Conservation (phyloP, 2,797 vertebrate species). For the Cephalopachus bancanus region DNA sequence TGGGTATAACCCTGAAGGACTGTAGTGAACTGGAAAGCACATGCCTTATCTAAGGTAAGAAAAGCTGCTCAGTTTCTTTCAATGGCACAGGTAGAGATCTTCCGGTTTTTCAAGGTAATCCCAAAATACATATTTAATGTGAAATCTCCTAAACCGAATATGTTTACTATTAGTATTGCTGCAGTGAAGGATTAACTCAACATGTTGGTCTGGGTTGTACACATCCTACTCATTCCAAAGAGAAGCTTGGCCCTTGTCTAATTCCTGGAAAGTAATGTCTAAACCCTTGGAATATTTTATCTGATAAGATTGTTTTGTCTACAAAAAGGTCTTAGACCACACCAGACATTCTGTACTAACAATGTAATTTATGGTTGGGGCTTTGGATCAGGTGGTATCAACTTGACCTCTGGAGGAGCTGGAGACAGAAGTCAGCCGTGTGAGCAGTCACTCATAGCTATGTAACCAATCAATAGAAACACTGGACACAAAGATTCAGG, state of each 20-base stretch:
- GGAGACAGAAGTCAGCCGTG: not conserved
- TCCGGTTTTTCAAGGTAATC: not conserved
- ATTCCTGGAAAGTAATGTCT: not conserved
- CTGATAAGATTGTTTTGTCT: not conserved
- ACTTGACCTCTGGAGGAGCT: not conserved
- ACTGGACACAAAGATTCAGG: not conserved
- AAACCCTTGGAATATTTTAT: not conserved
- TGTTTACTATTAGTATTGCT: not conserved
- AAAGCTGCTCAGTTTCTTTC: not conserved
- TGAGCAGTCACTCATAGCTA: not conserved
- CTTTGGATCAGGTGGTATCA: not conserved
- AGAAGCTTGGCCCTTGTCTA: not conserved
- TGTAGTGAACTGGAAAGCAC: not conserved
- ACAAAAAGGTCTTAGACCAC: not conserved
- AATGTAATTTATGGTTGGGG: not conserved
- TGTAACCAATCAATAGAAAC: not conserved
- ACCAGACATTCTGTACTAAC: not conserved
- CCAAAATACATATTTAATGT: not conserved
- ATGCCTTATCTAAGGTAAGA: not conserved
- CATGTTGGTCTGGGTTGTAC: not conserved
- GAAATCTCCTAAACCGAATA: not conserved
- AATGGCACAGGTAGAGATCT: not conserved
- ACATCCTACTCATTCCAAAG: not conserved
- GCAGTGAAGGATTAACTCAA: not conserved
- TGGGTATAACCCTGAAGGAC: not conserved